Conservation (phyloP, 2,888 invertebrate species). For the Microplitis manilae region DNA sequence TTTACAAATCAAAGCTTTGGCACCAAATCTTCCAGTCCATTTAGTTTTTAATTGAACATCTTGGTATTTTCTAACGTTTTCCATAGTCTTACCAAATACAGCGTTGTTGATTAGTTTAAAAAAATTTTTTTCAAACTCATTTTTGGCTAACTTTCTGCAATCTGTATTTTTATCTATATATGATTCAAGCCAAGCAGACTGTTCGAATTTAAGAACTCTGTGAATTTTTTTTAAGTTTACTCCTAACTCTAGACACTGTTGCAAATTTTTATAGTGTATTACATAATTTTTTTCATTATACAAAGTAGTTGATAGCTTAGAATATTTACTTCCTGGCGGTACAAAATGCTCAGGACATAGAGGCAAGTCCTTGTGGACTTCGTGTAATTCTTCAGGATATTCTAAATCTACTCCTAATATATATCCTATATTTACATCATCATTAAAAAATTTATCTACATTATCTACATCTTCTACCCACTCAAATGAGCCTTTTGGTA, state of each 20-base stretch:
- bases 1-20: slow-evolving; percentile 48
- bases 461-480: too few relatives aligned
- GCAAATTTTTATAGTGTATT: slow-evolving; percentile 61
- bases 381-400: too few relatives aligned
- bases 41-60: too few relatives aligned
- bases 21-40: too few relatives aligned
- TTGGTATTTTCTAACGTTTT: too few relatives aligned
- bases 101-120: slow-evolving; percentile 44
- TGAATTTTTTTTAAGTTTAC: slow-evolving; percentile 56
- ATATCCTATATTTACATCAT: too few relatives aligned
- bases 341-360: too few relatives aligned
- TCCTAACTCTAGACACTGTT: slow-evolving; percentile 54
- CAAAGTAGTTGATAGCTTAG: slow-evolving; percentile 41
- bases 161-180: slow-evolving; percentile 56
- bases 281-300: slow-evolving; percentile 51
- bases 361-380: too few relatives aligned
- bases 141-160: slow-evolving; percentile 57
- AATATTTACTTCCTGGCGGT: too few relatives aligned
- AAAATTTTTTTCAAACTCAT: slow-evolving; percentile 63
- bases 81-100: slow-evolving; percentile 60
- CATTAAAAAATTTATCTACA: too few relatives aligned
- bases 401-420: too few relatives aligned
- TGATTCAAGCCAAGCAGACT: slow-evolving; percentile 59
- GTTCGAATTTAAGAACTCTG: slow-evolving; percentile 59
- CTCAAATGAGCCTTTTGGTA: too few relatives aligned